These are phyloP conservation scores for Baronia brevicornis DNA, from an alignment of 2,888 invertebrate species.

Conservation along the genomic window DNA sequence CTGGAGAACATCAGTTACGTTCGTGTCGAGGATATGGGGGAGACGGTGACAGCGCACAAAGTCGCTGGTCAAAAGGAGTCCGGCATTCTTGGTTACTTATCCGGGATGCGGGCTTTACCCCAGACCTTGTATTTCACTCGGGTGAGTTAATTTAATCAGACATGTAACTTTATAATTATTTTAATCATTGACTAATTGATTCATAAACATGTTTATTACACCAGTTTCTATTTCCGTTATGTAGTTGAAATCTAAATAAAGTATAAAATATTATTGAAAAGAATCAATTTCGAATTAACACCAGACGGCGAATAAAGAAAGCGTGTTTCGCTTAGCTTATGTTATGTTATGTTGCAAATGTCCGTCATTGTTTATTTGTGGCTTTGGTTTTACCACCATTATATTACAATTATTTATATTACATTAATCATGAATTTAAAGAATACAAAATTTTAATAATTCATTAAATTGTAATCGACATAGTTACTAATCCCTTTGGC, in stretches of 20 bases:
- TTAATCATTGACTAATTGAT: slow-evolving; percentile 4
- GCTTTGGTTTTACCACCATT: no score
- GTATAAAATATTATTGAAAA: no score
- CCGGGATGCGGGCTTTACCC: slow-evolving; percentile 87
- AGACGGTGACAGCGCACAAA: slow-evolving; percentile 81
- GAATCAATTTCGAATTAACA: no score
- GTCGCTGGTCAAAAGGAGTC: slow-evolving; percentile 88
- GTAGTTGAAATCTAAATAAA: slow-evolving; percentile 14
- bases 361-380: no score
- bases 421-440: no score
- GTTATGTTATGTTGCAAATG: no score
- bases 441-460: no score
- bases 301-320: no score
- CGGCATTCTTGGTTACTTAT: slow-evolving; percentile 90
- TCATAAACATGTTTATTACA: slow-evolving; percentile 29
- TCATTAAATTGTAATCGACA: no score
- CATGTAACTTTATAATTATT: background rate
- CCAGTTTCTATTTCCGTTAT: slow-evolving; percentile 5
- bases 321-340: no score
- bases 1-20: slow-evolving; percentile 72
- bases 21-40: slow-evolving; percentile 73
- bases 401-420: no score
- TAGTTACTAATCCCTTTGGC: no score
- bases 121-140: slow-evolving; percentile 93
- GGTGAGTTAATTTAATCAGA: slow-evolving; percentile 79